Evolutionary conservation across 2,888 invertebrate species (phyloP), one percentile per base, ranked within the genome.

Genomic region (Eristalis tenax): DNA sequence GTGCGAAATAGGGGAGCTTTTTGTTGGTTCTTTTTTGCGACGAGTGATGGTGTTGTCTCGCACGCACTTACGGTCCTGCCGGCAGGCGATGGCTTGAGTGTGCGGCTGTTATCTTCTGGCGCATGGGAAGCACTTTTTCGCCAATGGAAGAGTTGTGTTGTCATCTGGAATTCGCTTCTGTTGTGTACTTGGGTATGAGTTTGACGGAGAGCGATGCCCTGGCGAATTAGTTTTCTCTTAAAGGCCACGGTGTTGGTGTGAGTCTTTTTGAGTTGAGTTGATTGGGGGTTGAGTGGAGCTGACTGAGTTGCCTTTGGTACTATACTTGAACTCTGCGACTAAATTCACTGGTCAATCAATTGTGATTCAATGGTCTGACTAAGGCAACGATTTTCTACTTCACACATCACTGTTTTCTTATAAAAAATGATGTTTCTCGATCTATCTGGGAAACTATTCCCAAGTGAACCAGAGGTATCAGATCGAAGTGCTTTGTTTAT

Each of bases 1-100:
- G 77, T 80, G 89, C 85, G 26, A 86, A 83, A 87, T 38, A 26
- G 61, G 69, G 43, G 35, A 68, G 78, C 80, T 81, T 80, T 88
- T 70, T 70, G 77, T 35, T 63, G 81, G 61, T 59, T 64, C 61
- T 15, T 88, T 77, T 88, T 65, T 70, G 32, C 22, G 57, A 13
- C 32, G n/a, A 4, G 50, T 1, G 23, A 11, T 76, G 6, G 35
- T 64, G 71, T 22, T 69, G 35, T 82, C 85, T 77, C 78, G 65
- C 56, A 56, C 65, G n/a, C 74, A 61, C 86, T 35, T 32, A 35
- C n/a, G 40, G 15, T 2, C 1, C 18, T 18, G 50, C 4, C 8
- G 50, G 50, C 8, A 4, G 50, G 8, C 8, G 18, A 50, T 5
- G n/a, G 22, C 4, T 13, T 5, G 8, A 22, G 59, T 15, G 15